A percentile compares a stretch with the other conserved stretches of the same genome.
Conservation (phyloP, 2,888 invertebrate genomes). For the Drosophila hamatofila region DNA sequence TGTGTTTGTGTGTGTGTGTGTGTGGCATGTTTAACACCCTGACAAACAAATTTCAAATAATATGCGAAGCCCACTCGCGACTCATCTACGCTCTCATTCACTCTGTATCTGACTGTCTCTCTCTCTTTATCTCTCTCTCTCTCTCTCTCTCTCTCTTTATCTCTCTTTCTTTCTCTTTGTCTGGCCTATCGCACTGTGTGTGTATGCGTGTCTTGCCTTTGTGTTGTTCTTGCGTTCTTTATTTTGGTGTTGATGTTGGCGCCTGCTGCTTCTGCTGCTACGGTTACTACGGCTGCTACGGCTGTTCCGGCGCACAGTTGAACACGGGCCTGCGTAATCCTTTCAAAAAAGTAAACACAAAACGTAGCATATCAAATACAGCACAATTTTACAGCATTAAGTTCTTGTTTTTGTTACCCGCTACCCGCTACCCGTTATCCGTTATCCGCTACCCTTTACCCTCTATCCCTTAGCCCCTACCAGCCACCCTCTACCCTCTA, state of each 20-base stretch:
- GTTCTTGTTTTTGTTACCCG: slow-evolving; percentile 25
- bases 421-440: slow-evolving; percentile 6
- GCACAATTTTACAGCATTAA: slow-evolving; percentile 40
- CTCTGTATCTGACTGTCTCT: slow-evolving; percentile 1
- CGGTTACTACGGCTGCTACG: slow-evolving; percentile 41
- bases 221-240: slow-evolving; percentile 28
- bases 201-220: slow-evolving; percentile 30
- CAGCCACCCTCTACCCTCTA: background rate
- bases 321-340: slow-evolving; percentile 85
- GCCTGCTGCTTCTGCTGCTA: slow-evolving; percentile 40
- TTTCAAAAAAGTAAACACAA: slow-evolving; percentile 84
- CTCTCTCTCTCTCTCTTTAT: slow-evolving; percentile 22
- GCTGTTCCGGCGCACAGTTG: slow-evolving; percentile 75
- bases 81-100: slow-evolving; percentile 11
- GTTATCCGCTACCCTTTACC: background rate
- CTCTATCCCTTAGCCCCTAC: slow-evolving; percentile 5
- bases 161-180: slow-evolving; percentile 18
- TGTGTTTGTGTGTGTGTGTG: slow-evolving; percentile 5
- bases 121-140: slow-evolving; percentile 11
- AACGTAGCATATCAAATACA: slow-evolving; percentile 43
- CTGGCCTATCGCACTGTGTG: slow-evolving; percentile 46
- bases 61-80: slow-evolving; percentile 41
- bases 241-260: slow-evolving; percentile 34
- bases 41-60: slow-evolving; percentile 54
- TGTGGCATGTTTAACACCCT: slow-evolving; percentile 59